Evolutionary conservation across 1,140 invertebrate species (phyloP).

Genomic region (Ceratina calcarata): DNA sequence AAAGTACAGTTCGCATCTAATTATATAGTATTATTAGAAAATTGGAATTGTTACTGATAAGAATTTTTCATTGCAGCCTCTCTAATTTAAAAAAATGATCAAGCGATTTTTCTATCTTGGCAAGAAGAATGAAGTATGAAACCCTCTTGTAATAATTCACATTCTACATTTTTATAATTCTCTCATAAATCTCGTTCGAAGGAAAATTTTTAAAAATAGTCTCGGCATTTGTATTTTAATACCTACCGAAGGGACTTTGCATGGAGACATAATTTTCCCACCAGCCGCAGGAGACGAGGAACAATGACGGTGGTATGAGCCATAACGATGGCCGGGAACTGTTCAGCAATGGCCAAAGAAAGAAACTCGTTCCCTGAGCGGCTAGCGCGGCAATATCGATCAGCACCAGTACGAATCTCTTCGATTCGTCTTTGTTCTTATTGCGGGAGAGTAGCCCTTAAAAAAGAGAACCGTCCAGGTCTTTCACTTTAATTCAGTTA

Average conservation of each 20-base stretch:
- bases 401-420: conserved; percentile 88
- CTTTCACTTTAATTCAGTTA: background rate
- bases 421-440: conserved; percentile 86
- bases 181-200: background rate
- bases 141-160: too few relatives aligned
- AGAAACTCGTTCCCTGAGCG: conserved; percentile 92
- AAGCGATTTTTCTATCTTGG: too few relatives aligned
- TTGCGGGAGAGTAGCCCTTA: conserved; percentile 88
- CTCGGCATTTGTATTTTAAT: background rate
- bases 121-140: too few relatives aligned
- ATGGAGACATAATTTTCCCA: conserved; percentile 98
- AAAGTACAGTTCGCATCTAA: too few relatives aligned
- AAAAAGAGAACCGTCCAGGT: conserved; percentile 71
- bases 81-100: too few relatives aligned
- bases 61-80: too few relatives aligned
- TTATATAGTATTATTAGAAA: too few relatives aligned
- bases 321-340: conserved; percentile 85
- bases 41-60: too few relatives aligned
- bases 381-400: conserved; percentile 91
- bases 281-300: conserved; percentile 95
- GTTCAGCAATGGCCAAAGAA: conserved; percentile 92
- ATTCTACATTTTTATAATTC: too few relatives aligned
- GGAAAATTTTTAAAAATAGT: background rate
- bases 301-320: conserved; percentile 90
- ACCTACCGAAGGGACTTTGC: conserved; percentile 86